Evolutionary conservation across 2,113 vertebrate genomes (phyloP).

Genomic region (Callorhinus ursinus): DNA sequence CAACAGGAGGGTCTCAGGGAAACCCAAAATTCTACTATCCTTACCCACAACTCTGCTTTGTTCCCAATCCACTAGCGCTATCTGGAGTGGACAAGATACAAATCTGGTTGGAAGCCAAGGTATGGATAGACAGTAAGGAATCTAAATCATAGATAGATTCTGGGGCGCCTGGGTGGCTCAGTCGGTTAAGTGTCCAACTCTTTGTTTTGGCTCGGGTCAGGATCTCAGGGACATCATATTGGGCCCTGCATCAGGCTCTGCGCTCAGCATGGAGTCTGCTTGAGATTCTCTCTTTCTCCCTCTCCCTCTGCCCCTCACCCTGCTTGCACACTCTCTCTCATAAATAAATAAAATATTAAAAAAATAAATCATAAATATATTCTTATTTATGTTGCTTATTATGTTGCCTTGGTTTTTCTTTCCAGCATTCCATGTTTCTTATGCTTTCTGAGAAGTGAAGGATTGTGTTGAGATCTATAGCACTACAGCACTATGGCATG

Average conservation of each 20-base stretch:
- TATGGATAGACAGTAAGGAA: not conserved
- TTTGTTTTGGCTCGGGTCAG: not conserved
- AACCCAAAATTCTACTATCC: not conserved
- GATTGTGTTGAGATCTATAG: not conserved
- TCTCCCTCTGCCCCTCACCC: not conserved
- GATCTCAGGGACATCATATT: not conserved
- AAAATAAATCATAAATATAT: not conserved
- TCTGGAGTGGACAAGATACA: not conserved
- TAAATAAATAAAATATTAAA: not conserved
- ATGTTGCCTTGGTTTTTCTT: not conserved
- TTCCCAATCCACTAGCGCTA: too few species aligned
- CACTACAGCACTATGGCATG: rapidly evolving
- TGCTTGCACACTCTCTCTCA: not conserved
- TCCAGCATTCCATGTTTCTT: not conserved
- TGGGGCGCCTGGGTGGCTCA: not conserved
- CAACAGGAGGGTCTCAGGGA: not conserved
- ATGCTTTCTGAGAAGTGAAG: not conserved
- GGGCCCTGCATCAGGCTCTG: not conserved
- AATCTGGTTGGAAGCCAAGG: not conserved
- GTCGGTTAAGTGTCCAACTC: not conserved
- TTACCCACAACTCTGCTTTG: not conserved
- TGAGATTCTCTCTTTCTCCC: not conserved
- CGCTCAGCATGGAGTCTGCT: not conserved
- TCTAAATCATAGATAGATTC: not conserved
- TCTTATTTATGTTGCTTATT: not conserved